These are phyloP conservation scores for Delphinapterus leucas DNA, from an alignment of 2,113 vertebrate species.

Conservation along the genomic window DNA sequence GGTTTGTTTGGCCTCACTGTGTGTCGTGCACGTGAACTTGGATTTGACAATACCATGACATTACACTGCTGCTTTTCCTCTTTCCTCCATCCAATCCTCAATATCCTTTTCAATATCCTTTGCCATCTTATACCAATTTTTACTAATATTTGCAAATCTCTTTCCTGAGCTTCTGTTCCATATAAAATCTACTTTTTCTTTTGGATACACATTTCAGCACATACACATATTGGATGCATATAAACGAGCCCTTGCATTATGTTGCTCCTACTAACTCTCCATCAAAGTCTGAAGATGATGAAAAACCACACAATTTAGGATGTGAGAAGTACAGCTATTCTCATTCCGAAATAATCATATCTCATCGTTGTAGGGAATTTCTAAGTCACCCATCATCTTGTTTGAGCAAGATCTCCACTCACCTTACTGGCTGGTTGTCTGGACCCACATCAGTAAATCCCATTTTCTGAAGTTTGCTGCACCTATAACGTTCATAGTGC, in stretches of 20 bases:
- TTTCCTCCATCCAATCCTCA: not conserved
- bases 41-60: not conserved
- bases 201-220: not conserved
- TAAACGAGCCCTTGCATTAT: not conserved
- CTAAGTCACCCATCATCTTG: not conserved
- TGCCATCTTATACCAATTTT: not conserved
- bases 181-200: not conserved
- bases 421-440: constrained; percentile 88
- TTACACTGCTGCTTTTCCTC: not conserved
- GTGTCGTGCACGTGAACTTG: too few relatives aligned
- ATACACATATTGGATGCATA: not conserved
- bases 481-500: constrained; percentile 91
- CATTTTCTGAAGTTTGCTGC: constrained; percentile 89
- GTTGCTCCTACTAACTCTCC: not conserved
- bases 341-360: not conserved
- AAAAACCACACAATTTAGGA: not conserved
- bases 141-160: not conserved
- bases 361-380: not conserved
- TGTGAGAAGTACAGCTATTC: not conserved
- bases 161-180: not conserved
- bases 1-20: too few relatives aligned
- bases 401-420: not conserved
- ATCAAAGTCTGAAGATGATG: not conserved
- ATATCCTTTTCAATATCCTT: not conserved
- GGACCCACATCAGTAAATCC: constrained; percentile 89